Conservation (phyloP, 2,113 vertebrate species). For the Psettodes erumei region DNA sequence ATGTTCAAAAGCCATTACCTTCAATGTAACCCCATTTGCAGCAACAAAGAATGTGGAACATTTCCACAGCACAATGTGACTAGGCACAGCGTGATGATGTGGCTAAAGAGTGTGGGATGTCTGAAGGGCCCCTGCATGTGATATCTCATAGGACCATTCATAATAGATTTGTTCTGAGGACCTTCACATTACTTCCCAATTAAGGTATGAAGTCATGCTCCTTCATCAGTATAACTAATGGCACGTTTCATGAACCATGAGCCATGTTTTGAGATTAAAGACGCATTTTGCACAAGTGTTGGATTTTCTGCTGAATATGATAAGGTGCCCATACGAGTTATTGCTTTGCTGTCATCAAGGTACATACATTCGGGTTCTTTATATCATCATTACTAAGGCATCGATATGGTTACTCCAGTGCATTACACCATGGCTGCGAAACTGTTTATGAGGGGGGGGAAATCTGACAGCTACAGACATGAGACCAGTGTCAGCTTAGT, state of each 20-base stretch:
- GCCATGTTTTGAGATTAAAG: constrained; percentile 72
- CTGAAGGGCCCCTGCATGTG: constrained; percentile 62
- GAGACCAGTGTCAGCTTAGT: constrained; percentile 37
- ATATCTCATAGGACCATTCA: constrained; percentile 68
- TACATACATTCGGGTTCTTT: constrained; percentile 31
- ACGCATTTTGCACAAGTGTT: constrained; percentile 38
- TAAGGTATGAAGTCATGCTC: constrained; percentile 80
- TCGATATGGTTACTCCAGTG: constrained; percentile 58
- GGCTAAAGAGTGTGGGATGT: constrained; percentile 55
- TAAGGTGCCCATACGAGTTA: constrained; percentile 58
- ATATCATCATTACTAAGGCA: constrained; percentile 50
- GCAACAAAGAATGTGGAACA: constrained; percentile 60
- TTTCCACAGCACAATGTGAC: constrained; percentile 57
- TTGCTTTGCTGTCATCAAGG: constrained; percentile 56
- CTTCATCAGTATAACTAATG: constrained; percentile 78
- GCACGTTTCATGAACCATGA: constrained; percentile 61
- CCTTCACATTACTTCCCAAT: constrained; percentile 73
- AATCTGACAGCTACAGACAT: constrained; percentile 48
- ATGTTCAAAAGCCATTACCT: constrained; percentile 67
- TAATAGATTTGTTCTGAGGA: constrained; percentile 83
- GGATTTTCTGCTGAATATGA: constrained; percentile 70
- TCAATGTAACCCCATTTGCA: constrained; percentile 46
- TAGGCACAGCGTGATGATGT: constrained; percentile 50
- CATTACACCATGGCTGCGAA: constrained; percentile 42
- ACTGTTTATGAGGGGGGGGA: constrained; percentile 3